Base-by-base conservation (phyloP, 2,888 invertebrate species). In the Camptogramma bilineatum region DNA sequence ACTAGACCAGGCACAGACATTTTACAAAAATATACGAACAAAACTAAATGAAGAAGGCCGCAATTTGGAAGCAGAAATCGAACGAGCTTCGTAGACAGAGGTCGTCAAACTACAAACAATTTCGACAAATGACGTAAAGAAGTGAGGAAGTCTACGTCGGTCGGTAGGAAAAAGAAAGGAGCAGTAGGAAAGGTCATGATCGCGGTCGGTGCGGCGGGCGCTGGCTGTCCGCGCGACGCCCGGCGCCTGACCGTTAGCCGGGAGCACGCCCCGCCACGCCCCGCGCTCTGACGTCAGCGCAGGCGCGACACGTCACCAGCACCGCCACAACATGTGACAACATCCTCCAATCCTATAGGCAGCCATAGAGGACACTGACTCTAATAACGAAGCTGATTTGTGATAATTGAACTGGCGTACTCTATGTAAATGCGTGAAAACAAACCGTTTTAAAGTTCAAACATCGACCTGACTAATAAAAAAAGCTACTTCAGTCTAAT, bases 131-230 rank as follows among this genome's bases (percentile, higher is more conserved):
- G 44, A 16, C 16, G 16, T 44, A 21, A 17, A 53, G 21, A 16
- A 53, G 21, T 21, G 21, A 53, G n/a, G 42, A 24, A 44, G 24
- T 53, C 10, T 0, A 13, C 8, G 42, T 1, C n/a, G 31, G n/a
- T 13, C 34, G 13, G 34, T 13, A 39, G 28, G n/a, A 34, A 54
- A 55, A 47, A 55, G 55, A 55, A 55, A 55, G 55, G 54, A 54
- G 42, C 54, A 44, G 24, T 55, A 55, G 54, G 54, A 55, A 31
- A 55, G 55, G 55, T 55, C 31, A 55, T 47, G 46, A 31, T 47
- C 31, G 44, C 44, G 54, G 54, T 10, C 13, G 39, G 39, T n/a
- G n/a, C n/a, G n/a, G n/a, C n/a, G n/a, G n/a, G n/a, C n/a, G n/a
- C 39, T 1, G 8, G 39, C 3, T 8, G 39, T 0, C 5, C 28